Evolutionary conservation across 2,888 invertebrate species (phyloP), one percentile per base, ranked within the genome.

Genomic region (Aporophyla nigra): DNA sequence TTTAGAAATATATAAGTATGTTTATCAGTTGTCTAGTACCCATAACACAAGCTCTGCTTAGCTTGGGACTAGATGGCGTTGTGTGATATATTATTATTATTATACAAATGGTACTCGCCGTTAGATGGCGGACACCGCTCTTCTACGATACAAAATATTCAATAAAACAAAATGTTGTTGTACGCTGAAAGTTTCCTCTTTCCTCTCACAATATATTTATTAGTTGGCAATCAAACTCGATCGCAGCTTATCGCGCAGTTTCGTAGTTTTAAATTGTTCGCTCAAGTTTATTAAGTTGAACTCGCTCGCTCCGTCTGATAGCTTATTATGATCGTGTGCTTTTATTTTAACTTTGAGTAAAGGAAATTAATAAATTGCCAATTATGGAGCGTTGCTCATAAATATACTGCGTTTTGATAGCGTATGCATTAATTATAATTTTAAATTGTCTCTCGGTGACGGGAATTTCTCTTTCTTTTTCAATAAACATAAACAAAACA

Each of bases 211-310:
- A 67, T 71, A 70, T 66, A 46, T 69, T 71, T 54, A 70, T 63
- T 46, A 54, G 43, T 53, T 12, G 14, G 24, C 58, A 59, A 72
- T 76, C 51, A 61, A 76, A 72, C 70, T 71, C 24, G 19, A 61
- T 73, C 59, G 71, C 46, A 16, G 67, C 56, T 84, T 63, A 71
- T 71, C 73, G 67, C 59, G 3, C 61, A 76, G 21, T 68, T 72
- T 33, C 54, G 1, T 33, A 76, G 70, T 80, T 83, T 76, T 70
- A 73, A 80, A 73, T 73, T 54, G 84, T 76, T 83, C 10, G 46
- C 51, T 19, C 56, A 56, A 83, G 62, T 76, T 71, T 82, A 53
- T 82, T 81, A 69, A 78, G 56, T 77, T 73, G 0, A 53, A 46
- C 51, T 51, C 51, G 67, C 27, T 27, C n/a, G 71, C 40, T 33